These are phyloP conservation scores for Contarinia nasturtii DNA, from an alignment of 1,140 invertebrate genomes.

Conservation along the genomic window DNA sequence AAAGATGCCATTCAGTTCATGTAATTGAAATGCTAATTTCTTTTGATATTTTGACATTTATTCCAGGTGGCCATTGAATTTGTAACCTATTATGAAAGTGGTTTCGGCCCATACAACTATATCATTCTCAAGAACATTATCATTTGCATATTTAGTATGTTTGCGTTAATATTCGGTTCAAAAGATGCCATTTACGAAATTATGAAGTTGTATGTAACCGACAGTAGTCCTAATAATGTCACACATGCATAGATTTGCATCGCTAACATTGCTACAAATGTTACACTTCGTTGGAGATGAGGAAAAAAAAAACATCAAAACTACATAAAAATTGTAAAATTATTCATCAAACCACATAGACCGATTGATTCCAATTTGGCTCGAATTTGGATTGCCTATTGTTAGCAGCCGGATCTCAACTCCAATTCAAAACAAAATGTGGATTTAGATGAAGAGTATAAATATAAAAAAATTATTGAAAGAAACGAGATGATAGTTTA, in stretches of 20 bases:
- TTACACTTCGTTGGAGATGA: too few relatives aligned
- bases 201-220: slow-evolving; percentile 27
- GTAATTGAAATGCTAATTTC: background rate
- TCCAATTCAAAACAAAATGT: too few relatives aligned
- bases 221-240: background rate
- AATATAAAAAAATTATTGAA: too few relatives aligned
- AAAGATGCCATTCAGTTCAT: background rate
- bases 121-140: slow-evolving; percentile 60
- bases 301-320: too few relatives aligned
- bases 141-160: slow-evolving; percentile 48
- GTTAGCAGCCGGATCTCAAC: too few relatives aligned
- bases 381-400: too few relatives aligned
- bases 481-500: too few relatives aligned
- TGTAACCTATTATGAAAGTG: slow-evolving; percentile 55
- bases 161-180: slow-evolving; percentile 63
- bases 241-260: background rate
- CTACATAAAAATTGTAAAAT: too few relatives aligned
- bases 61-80: slow-evolving; percentile 53
- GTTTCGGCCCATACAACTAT: slow-evolving; percentile 48
- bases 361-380: too few relatives aligned
- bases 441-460: too few relatives aligned
- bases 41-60: background rate
- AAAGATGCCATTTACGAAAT: slow-evolving; percentile 55
- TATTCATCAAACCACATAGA: too few relatives aligned
- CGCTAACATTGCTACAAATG: too few relatives aligned